Conservation (phyloP, 2,888 invertebrate species). For the Meloe dianella region DNA sequence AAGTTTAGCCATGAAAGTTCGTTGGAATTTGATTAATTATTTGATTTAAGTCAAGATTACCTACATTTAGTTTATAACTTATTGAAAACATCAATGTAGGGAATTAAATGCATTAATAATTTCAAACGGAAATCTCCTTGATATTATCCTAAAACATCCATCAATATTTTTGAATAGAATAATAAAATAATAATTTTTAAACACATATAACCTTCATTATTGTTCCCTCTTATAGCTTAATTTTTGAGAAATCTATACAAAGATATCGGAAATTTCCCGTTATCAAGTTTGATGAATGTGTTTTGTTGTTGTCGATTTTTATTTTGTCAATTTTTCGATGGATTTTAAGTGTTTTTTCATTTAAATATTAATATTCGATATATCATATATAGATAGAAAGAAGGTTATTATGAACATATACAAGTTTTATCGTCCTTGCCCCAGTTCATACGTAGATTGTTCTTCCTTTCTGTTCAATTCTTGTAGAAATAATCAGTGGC, state of each 20-base stretch:
- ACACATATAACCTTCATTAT: neutral
- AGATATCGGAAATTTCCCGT: neutral
- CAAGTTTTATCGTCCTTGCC: slow-evolving; percentile 31
- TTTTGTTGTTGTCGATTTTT: neutral
- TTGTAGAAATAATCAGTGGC: neutral
- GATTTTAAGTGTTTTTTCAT: neutral
- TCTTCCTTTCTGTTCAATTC: slow-evolving; percentile 21
- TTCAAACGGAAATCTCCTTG: neutral
- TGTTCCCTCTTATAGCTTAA: neutral
- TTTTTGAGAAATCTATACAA: neutral
- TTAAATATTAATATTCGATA: neutral
- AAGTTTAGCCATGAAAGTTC: neutral
- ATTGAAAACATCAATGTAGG: neutral
- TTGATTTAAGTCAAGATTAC: neutral
- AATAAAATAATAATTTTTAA: neutral
- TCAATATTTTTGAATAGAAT: neutral
- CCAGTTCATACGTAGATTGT: slow-evolving; percentile 29
- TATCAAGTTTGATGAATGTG: neutral
- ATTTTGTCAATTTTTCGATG: neutral
- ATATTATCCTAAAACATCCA: neutral
- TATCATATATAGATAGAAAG: neutral
- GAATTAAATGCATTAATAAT: no score
- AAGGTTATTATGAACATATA: slow-evolving; percentile 23
- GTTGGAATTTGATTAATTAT: neutral
- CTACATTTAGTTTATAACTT: neutral